Base-by-base conservation (phyloP, 1,140 invertebrate species). In the Penaeus chinensis region DNA sequence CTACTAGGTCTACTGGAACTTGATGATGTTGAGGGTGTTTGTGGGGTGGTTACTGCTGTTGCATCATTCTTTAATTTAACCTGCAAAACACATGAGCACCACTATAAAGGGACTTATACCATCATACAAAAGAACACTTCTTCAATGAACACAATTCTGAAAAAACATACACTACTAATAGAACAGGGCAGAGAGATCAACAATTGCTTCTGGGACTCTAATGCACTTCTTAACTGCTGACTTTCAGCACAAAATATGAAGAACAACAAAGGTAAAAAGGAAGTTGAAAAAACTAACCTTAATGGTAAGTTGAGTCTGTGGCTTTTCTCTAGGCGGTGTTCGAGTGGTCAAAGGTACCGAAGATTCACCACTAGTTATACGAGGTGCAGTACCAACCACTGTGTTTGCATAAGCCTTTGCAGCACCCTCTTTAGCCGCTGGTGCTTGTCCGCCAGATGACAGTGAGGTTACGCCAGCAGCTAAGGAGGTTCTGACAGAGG, bases 1-100 rank as follows among this genome's bases (percentile, higher is more conserved):
- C 84, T 66, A 65, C 84, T 86, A 16, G 84, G 84, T 60, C 84
- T 79, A 32, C 84, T 80, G 42, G 77, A 79, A 71, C 62, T 77
- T 27, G 85, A 87, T 37, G 85, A 74, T n/a, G 85, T 82, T 20
- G 85, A 79, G 8, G 80, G 60, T 37, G 77, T 71, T 74, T 37
- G 63, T 76, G 66, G 20, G 37, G 37, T 32, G 24, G 80, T 62
- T 62, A 54, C 61, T 74, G 79, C 22, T 71, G 85, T 22, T 37
- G 24, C 22, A 24, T 61, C 85, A 61, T 47, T 37, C 74, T 79
- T 85, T 20, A 65, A 66, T 62, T 85, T 85, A 13, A 54, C 54
- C 65, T 78, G 54, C 77, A 74, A 61, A 78, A 27, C 32, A 60
- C 22, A 20, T 37, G 62, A 16, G 27, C 4, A 42, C 42, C 62